Conservation (phyloP, 2,888 invertebrate genomes). For the Stenodema calcarata region DNA sequence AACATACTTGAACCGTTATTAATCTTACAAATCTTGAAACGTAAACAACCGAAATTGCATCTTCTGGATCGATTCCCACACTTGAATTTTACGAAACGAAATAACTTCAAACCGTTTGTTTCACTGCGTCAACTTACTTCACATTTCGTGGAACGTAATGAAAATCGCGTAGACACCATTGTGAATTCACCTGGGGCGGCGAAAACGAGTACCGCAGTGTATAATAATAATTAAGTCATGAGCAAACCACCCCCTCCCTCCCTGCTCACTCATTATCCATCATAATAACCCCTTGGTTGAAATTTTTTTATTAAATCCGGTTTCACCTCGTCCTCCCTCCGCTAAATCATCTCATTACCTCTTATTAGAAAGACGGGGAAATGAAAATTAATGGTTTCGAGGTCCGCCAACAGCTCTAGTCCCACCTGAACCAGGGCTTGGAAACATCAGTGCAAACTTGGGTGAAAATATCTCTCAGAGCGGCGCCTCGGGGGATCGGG, state of each 20-base stretch:
- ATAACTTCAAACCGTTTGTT: background rate
- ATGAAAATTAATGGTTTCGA: constrained; percentile 39
- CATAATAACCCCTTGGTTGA: constrained; percentile 42
- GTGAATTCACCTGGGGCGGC: background rate
- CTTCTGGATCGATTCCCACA: too few relatives aligned
- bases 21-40: too few relatives aligned
- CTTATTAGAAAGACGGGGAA: constrained; percentile 39
- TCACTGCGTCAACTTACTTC: background rate
- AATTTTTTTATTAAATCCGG: constrained; percentile 47
- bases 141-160: background rate
- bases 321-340: constrained; percentile 22
- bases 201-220: background rate
- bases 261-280: constrained; percentile 29
- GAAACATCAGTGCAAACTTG: background rate
- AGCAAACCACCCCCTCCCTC: background rate
- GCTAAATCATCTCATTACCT: constrained; percentile 49
- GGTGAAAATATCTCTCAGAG: background rate
- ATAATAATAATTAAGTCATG: constrained; percentile 17
- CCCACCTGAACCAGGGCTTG: background rate
- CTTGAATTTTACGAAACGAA: too few relatives aligned
- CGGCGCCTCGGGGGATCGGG: background rate
- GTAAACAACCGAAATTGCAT: too few relatives aligned
- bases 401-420: background rate
- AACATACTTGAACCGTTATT: too few relatives aligned
- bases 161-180: background rate